Evolutionary conservation across 2,113 vertebrate species (phyloP), one percentile per base, ranked within the genome.

Genomic region (Bungarus multicinctus): DNA sequence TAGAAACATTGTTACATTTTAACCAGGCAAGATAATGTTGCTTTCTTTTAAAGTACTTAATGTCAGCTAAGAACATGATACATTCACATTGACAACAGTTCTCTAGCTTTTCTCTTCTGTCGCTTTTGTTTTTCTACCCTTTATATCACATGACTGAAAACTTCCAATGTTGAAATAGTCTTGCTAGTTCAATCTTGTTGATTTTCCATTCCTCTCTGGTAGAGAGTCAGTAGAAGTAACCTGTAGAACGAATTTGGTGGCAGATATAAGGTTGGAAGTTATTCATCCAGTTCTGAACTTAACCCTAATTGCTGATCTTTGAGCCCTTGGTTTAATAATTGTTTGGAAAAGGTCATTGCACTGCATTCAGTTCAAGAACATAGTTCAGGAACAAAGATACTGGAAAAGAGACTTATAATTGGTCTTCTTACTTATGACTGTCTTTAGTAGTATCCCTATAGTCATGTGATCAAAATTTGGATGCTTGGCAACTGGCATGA

Each of bases 161-260:
- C 50, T 39, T 54, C 55, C 22, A 10, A 1, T 89, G 22, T 45
- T 93, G 0, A 85, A 93, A 87, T 86, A 69, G 47, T 93, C 87
- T 86, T 81, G 95, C 93, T 96, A 54, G 57, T 88, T 39, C 85
- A 92, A 50, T 90, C 25, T 10, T 30, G 8, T 53, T 30, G 85
- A 0, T 34, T 90, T 92, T 89, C 64, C 1, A 89, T 95, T 89
- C 27, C 90, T 90, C 93, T 88, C 27, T 22, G 69, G 47, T 55
- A 25, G 3, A 27, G 74, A 43, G 69, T 20, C 74, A 81, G 18
- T 81, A 81, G 34, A 81, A 43, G 34, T 8, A 81, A 81, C 34
- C 4, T 25, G 16, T 85, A 30, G 20, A 30, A 57, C 6, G 47
- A n/a, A 14, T 25, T 47, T 50, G 16, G 22, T 14, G 57, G 18